A percentile compares a stretch with the other conserved stretches of the same genome.
Conservation (phyloP, 2,113 vertebrate genomes). For the Petrocephalus microphthalmus region DNA sequence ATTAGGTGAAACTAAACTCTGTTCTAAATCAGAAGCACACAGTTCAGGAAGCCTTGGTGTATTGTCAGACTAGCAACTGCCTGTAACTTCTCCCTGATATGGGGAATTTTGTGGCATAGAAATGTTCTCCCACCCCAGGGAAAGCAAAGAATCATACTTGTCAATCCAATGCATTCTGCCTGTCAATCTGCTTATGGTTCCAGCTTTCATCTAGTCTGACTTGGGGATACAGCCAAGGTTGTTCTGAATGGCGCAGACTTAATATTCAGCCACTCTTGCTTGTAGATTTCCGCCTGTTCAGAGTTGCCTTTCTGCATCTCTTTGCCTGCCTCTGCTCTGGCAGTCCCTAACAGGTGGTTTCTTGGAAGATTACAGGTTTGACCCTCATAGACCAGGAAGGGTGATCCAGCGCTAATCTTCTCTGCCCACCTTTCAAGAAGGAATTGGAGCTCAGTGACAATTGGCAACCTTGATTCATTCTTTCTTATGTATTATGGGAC, state of each 20-base stretch:
- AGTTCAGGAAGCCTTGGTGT: not conserved
- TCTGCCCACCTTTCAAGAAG: not conserved
- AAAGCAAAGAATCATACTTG: not conserved
- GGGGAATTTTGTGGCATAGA: not conserved
- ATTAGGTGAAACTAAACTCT: conserved; percentile 10
- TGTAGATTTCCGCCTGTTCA: not conserved
- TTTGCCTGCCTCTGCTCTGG: not conserved
- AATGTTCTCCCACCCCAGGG: not conserved
- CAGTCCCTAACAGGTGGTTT: not conserved
- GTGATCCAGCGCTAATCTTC: not conserved
- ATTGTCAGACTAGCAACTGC: not conserved
- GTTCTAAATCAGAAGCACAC: not conserved
- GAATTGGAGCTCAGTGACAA: not conserved
- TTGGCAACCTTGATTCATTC: not conserved
- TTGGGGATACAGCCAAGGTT: not conserved
- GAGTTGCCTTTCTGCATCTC: not conserved
- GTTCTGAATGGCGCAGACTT: not conserved
- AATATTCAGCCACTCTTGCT: not conserved
- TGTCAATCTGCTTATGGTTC: not conserved
- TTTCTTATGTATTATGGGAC: not conserved
- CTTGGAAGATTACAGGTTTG: not conserved
- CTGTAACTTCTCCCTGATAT: not conserved
- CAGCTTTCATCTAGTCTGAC: not conserved
- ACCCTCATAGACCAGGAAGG: not conserved
- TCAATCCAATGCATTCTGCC: not conserved